Base-by-base conservation (phyloP, 2,797 vertebrate species). In the Thunnus albacares region DNA sequence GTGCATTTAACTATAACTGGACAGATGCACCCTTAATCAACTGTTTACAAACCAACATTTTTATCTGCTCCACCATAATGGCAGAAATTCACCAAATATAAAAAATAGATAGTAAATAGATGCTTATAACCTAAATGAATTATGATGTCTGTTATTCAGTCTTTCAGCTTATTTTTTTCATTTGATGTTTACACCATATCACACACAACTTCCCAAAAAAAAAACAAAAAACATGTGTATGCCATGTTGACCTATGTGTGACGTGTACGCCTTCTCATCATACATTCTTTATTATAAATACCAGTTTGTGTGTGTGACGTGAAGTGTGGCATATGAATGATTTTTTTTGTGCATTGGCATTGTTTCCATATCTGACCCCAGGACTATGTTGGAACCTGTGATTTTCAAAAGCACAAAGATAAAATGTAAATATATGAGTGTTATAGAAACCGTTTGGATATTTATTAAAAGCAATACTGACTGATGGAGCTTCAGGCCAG, bases 401-500 rank as follows among this genome's bases (percentile, higher is more conserved):
- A 66, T 53, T 65, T 41, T 11, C 22, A 3, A 56, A 49, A 33
- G n/a, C 35, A 55, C 3, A 63, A 38, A 62, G 17, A 71, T 9
- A 62, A 47, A 61, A 57, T 13, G 33, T 24, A 35, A 56, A 17
- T 24, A 22, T 22, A n/a, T 0, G 10, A 30, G 38, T 14, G 11
- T n/a, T 66, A 11, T 24, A 38, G 30, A 67, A 71, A 77, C 56
- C 5, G 41, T 58, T 59, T 41, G n/a, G 18, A 14, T 26, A 43
- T 56, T 70, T 53, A 26, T 60, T 43, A 53, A 56, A 61, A 68
- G 43, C 56, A 69, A 76, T 15, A 68, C 51, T 62, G 79, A 79
- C 18, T 1, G 41, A 75, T 56, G 0, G 18, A 62, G 41, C 66
- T 55, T 61, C 62, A 49, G 69, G 52, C 51, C 71, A 64, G 30